Conservation (phyloP, 2,113 vertebrate species). For the Lichenostomus cassidix region DNA sequence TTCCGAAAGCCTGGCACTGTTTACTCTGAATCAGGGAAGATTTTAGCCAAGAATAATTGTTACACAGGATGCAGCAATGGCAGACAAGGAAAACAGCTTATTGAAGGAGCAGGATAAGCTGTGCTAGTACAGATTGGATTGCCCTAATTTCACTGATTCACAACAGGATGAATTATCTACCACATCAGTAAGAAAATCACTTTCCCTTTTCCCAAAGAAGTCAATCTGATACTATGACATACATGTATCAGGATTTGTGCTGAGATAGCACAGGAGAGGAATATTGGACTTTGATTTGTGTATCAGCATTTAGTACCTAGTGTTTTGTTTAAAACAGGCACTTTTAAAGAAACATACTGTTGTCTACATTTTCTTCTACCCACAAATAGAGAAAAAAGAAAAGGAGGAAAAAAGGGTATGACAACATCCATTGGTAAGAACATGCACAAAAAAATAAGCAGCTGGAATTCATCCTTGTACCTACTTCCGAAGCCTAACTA, state of each 20-base stretch:
- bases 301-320: not conserved
- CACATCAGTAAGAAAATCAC: not conserved
- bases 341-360: not conserved
- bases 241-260: not conserved
- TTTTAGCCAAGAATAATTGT: not conserved
- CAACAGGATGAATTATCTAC: not conserved
- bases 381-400: not conserved
- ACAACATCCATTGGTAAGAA: not conserved
- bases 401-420: fast-evolving
- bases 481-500: not conserved
- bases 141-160: not conserved
- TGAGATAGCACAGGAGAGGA: not conserved
- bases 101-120: not conserved
- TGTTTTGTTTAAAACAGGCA: not conserved
- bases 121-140: not conserved
- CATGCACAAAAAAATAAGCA: not conserved
- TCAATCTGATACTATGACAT: not conserved
- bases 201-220: not conserved
- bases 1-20: not conserved
- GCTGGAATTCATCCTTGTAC: not conserved
- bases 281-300: not conserved
- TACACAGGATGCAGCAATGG: not conserved
- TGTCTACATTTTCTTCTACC: not conserved
- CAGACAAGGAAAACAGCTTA: not conserved
- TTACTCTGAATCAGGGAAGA: not conserved